Evolutionary conservation across 2,113 vertebrate species (phyloP).

Genomic region (Urocitellus parryii): DNA sequence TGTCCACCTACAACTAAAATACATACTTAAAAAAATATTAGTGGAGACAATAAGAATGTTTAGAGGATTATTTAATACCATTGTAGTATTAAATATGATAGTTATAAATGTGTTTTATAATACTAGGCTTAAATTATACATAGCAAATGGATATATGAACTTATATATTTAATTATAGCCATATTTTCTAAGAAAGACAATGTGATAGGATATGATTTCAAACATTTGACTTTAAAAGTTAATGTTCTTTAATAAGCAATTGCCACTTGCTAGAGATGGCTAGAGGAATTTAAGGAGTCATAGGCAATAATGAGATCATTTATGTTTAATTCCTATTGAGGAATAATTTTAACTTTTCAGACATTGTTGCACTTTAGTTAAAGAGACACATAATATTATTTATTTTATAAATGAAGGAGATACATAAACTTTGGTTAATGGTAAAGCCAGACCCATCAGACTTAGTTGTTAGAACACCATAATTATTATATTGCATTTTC

Average conservation of each 20-base stretch:
- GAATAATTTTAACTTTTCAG: conserved; percentile 41
- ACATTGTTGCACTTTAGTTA: not conserved
- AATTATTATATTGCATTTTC: conserved; percentile 20
- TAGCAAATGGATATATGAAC: not conserved
- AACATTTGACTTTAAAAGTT: not conserved
- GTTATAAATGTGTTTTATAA: not conserved
- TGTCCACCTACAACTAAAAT: no score
- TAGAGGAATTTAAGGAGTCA: not conserved
- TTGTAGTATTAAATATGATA: not conserved
- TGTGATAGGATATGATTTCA: not conserved
- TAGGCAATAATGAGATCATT: conserved; percentile 5
- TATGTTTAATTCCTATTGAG: conserved; percentile 42
- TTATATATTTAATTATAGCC: not conserved
- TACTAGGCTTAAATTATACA: not conserved
- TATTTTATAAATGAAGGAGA: conserved; percentile 40
- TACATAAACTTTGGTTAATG: not conserved
- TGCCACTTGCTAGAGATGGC: not conserved
- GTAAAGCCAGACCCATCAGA: not conserved
- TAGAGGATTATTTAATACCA: not conserved
- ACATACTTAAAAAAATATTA: not conserved
- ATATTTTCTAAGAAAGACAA: not conserved
- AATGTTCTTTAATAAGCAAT: conserved; percentile 18
- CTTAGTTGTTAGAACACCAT: not conserved
- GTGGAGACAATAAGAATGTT: not conserved
- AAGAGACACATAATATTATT: conserved; percentile 18